Evolutionary conservation across 2,888 invertebrate genomes (phyloP), one percentile per base, ranked within the genome.

Genomic region (Sphaerophoria taeniata): DNA sequence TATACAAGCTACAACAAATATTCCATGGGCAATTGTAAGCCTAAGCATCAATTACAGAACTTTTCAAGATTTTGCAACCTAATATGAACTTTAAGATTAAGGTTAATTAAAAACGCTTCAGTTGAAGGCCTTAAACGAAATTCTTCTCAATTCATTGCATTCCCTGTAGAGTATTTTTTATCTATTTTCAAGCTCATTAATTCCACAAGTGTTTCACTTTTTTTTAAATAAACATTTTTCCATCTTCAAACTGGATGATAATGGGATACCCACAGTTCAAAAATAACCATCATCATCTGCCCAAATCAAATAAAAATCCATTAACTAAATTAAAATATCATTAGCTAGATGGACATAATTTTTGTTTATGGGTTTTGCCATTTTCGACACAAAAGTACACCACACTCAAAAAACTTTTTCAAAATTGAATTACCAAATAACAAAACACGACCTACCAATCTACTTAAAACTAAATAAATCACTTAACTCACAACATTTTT

Each of bases 391-490:
- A 60, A 39, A 43, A 60, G 7, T 16, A 14, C 6, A 11, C 6
- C 7, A 5, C 34, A 56, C 14, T 3, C 9, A 9, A 5, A 43
- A 9, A 34, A 55, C 34, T 56, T 56, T 34, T 14, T 55, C 33
- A n/a, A 33, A 58, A 39, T 58, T 58, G 7, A 49, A 49, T 16
- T 49, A 60, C 43, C 39, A 60, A 60, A 16, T 60, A 24, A 60
- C 60, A 31, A 60, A 11, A 11, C 16, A 39, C 6, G 36, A 2
- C 58, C 58, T 39, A 12, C 5, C 24, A 24, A 24, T 24, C 16
- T 60, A 60, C 60, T 60, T 43, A 60, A 60, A 60, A 60, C 16
- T 60, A 43, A 6, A 60, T 60, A 60, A 60, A 43, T 43, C 60
- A 43, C 39, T 60, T 60, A 39, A 60, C 39, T 39, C 43, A 34